Percentiles rank a stretch among this genome's conserved stretches.
phyloP scores from a whole-genome alignment of 2,888 invertebrate genomes.

The Leptodirus hochenwartii region DNA sequence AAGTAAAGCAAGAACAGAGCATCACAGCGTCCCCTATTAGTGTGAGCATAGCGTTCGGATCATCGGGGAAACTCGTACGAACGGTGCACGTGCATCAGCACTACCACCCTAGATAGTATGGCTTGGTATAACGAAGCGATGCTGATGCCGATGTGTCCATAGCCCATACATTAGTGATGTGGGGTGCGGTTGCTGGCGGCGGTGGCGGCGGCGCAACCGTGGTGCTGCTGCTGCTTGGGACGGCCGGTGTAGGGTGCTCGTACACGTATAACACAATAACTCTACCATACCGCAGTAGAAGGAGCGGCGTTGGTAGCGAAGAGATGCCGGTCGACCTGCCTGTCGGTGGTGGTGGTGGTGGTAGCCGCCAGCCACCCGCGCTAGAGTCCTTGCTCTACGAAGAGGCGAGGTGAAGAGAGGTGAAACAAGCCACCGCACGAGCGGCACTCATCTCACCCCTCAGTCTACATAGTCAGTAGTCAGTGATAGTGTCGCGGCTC shows the following conservation, averaged over 20 bases:
- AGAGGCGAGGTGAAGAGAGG: too few relatives aligned
- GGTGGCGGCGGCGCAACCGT: too few relatives aligned
- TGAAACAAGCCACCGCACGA: neutral
- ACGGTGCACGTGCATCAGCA: neutral
- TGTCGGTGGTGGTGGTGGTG: constrained; percentile 28
- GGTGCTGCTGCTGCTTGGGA: too few relatives aligned
- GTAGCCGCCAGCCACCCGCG: constrained; percentile 18
- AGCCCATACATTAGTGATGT: constrained; percentile 28
- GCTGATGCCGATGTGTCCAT: constrained; percentile 18
- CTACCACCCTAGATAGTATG: too few relatives aligned
- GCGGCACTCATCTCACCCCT: constrained; percentile 25
- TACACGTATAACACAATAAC: too few relatives aligned
- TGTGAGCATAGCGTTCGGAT: constrained; percentile 8
- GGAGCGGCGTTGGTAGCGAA: constrained; percentile 22
- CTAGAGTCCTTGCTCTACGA: too few relatives aligned
- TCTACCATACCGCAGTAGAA: too few relatives aligned
- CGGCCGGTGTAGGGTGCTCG: too few relatives aligned
- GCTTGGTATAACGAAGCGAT: constrained; percentile 7
- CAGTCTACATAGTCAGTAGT: constrained; percentile 28
- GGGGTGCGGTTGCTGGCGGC: constrained; percentile 30
- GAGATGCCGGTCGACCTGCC: too few relatives aligned
- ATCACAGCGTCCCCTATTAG: too few relatives aligned
- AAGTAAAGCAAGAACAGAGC: too few relatives aligned
- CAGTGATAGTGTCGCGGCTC: constrained; percentile 32
- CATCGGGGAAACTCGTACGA: constrained; percentile 7